phyloP scores from a whole-genome alignment of 2,113 vertebrate genomes.

The Oryctolagus cuniculus region mOryCun1.1 NC_091448.1:16256501-16257000 shows the following conservation, averaged over 20 bases:
- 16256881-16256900: not conserved
- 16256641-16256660: not conserved
- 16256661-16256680: slow-evolving; percentile 22
- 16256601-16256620: slow-evolving; percentile 23
- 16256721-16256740: not conserved
- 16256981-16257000: too few relatives aligned
- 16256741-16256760: not conserved
- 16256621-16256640: not conserved
- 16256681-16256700: not conserved
- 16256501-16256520: slow-evolving; percentile 63
- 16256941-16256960: not conserved
- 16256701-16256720: not conserved
- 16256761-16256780: not conserved
- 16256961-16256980: not conserved
- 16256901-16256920: not conserved
- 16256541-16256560: slow-evolving; percentile 67
- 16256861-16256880: not conserved
- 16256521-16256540: slow-evolving; percentile 60
- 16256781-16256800: not conserved
- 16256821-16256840: not conserved
- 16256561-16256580: not conserved
- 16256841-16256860: not conserved
- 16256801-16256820: not conserved
- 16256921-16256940: not conserved
- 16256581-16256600: slow-evolving; percentile 58